Conservation (phyloP, 2,113 vertebrate genomes). For the Hyaena hyaena region DNA sequence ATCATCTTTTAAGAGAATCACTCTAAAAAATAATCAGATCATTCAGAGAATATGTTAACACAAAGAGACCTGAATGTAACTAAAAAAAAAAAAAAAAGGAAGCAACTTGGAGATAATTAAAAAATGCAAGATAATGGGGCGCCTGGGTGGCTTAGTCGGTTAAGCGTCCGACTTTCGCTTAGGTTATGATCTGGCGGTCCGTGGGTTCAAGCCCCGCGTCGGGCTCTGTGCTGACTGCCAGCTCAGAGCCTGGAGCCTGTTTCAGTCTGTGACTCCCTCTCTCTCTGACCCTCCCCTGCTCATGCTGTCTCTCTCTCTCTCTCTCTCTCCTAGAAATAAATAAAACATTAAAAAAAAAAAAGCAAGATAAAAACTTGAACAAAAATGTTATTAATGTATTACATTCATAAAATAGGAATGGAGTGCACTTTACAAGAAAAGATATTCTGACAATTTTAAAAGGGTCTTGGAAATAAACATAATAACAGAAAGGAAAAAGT, state of each 20-base stretch:
- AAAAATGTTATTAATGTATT: background rate
- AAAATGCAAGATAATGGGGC: background rate
- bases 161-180: too few species aligned
- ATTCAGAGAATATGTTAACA: background rate
- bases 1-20: background rate
- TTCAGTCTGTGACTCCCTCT: too few species aligned
- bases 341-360: background rate
- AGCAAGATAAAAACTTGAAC: background rate
- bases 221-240: too few species aligned
- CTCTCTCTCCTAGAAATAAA: too few species aligned
- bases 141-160: too few species aligned
- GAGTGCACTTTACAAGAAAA: background rate
- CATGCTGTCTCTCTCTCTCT: too few species aligned
- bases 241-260: too few species aligned
- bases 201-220: too few species aligned
- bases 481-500: background rate
- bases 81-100: background rate
- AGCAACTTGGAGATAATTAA: background rate
- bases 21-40: background rate
- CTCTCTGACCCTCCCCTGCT: too few species aligned
- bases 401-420: conserved; percentile 16
- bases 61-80: background rate
- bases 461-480: conserved; percentile 5
- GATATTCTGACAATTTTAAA: background rate
- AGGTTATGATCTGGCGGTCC: too few species aligned